Percentiles rank a stretch among this genome's conserved stretches.
These are phyloP conservation scores for Clarias gariepinus DNA, from an alignment of 2,113 vertebrate species.

Conservation along the genomic window DNA sequence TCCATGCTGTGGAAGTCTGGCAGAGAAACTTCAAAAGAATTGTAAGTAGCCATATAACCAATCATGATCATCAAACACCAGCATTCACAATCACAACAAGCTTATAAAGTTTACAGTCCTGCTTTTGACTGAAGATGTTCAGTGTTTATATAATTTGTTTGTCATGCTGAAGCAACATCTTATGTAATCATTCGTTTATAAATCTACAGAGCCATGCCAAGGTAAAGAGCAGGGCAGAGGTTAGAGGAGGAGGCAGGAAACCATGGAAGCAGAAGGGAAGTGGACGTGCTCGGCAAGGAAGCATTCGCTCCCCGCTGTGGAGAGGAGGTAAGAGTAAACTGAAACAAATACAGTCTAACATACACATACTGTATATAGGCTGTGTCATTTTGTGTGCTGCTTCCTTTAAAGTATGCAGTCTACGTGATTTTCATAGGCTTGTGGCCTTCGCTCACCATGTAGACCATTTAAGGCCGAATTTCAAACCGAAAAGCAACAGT, in stretches of 20 bases:
- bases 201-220: conserved; percentile 80
- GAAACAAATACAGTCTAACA: background rate
- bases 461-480: no score
- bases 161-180: background rate
- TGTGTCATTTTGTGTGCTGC: no score
- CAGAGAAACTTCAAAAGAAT: conserved; percentile 87
- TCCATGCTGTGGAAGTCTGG: conserved; percentile 82
- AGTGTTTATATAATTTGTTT: background rate
- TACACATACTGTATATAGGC: no score
- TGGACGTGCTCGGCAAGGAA: conserved; percentile 82
- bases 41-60: conserved; percentile 70
- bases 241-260: conserved; percentile 84
- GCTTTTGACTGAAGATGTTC: background rate
- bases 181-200: background rate
- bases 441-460: no score
- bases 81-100: background rate
- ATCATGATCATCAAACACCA: background rate
- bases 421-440: no score
- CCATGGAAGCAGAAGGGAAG: conserved; percentile 86
- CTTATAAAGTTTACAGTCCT: background rate
- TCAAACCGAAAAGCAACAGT: no score
- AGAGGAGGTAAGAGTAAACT: conserved; percentile 74
- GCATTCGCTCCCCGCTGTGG: conserved; percentile 88
- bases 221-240: conserved; percentile 82
- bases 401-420: no score